These are phyloP conservation scores for Eurytoma adleriae DNA, from an alignment of 2,888 invertebrate species.

Conservation along the genomic window DNA sequence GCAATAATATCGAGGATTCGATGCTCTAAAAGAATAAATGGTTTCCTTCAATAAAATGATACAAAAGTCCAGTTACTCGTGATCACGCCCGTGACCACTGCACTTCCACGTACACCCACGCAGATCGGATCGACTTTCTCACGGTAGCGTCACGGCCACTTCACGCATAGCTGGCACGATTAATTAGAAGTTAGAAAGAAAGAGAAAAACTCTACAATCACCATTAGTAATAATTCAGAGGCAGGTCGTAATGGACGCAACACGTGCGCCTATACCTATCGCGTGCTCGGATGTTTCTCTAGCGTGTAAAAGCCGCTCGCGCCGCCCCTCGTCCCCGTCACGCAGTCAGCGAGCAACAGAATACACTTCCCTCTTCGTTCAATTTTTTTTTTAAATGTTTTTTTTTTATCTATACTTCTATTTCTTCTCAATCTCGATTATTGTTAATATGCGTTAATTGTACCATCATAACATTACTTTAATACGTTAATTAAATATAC, in stretches of 20 bases:
- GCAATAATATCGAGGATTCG: too few relatives aligned
- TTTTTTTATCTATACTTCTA: background rate
- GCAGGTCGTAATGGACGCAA: conserved; percentile 59
- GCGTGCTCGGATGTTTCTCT: conserved; percentile 8
- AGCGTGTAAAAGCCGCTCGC: conserved; percentile 10
- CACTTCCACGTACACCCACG: conserved; percentile 3
- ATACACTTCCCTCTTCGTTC: background rate
- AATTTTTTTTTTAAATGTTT: background rate
- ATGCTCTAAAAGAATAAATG: too few relatives aligned
- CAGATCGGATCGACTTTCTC: conserved; percentile 38
- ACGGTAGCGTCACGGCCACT: conserved; percentile 29
- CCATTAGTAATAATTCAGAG: conserved; percentile 47
- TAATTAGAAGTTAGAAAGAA: conserved; percentile 49
- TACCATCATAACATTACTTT: background rate
- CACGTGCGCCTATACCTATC: conserved; percentile 60
- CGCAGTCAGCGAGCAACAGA: conserved; percentile 24
- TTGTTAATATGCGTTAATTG: background rate
- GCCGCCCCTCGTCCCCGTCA: background rate
- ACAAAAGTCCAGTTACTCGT: too few relatives aligned
- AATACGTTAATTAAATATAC: background rate
- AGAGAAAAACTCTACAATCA: conserved; percentile 3
- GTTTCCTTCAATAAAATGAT: too few relatives aligned
- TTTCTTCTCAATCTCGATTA: background rate
- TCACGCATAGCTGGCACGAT: conserved; percentile 12
- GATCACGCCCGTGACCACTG: background rate